A percentile compares a stretch with the other conserved stretches of the same genome.
phyloP scores from a whole-genome alignment of 2,888 invertebrate species.

The Tineola bisselliella region DNA sequence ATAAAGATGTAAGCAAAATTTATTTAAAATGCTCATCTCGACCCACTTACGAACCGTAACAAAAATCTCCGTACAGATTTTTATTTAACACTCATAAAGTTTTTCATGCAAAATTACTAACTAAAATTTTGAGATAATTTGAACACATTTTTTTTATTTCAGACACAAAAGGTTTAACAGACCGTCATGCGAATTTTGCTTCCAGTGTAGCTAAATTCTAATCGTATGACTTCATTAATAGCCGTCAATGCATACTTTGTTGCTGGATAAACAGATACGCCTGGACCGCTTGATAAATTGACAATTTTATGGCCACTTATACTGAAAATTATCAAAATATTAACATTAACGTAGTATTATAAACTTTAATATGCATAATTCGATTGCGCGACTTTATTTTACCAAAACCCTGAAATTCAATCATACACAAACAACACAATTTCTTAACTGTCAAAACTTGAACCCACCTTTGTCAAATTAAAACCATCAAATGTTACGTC shows the following conservation, averaged over 20 bases:
- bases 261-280: background rate
- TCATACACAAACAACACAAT: too few species aligned
- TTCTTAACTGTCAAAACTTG: too few species aligned
- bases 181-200: constrained; percentile 14
- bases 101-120: background rate
- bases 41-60: background rate
- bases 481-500: too few species aligned
- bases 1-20: background rate
- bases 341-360: too few species aligned
- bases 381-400: too few species aligned
- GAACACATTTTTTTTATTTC: too few species aligned
- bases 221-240: constrained; percentile 3
- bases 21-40: background rate
- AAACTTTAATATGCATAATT: background rate
- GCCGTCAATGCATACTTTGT: constrained; percentile 14
- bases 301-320: constrained; percentile 12
- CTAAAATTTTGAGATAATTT: background rate
- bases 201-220: constrained; percentile 12
- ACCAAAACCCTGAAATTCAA: too few species aligned
- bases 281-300: background rate
- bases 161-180: too few species aligned
- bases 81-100: background rate
- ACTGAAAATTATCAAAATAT: constrained; percentile 4
- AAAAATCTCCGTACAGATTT: background rate
- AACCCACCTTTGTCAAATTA: too few species aligned